phyloP scores from a whole-genome alignment of 2,888 invertebrate genomes.

The Chymomyza caudatula region DNA sequence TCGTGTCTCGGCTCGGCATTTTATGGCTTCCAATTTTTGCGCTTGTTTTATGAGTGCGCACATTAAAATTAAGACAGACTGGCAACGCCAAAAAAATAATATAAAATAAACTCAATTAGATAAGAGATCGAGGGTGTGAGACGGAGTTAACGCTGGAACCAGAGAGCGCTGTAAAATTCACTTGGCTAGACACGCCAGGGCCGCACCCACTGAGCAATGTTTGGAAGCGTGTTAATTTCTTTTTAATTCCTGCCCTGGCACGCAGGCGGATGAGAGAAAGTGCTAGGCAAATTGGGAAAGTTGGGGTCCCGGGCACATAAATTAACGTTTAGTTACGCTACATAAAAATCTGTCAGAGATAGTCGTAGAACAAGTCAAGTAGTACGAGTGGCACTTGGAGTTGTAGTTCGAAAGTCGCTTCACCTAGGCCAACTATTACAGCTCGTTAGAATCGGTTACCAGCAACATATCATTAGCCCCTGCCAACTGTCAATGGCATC shows the following conservation, averaged over 20 bases:
- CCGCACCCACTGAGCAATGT: conserved; percentile 22
- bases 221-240: conserved; percentile 66
- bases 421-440: too few species aligned
- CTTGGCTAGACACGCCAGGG: conserved; percentile 52
- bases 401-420: neutral
- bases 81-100: conserved; percentile 13
- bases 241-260: conserved; percentile 55
- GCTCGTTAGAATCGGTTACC: neutral
- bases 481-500: conserved; percentile 62
- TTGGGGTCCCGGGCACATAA: conserved; percentile 39
- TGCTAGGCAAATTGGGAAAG: conserved; percentile 33
- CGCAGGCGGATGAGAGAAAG: conserved; percentile 8
- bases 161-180: conserved; percentile 52
- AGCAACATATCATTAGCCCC: conserved; percentile 49
- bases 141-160: neutral
- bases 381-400: conserved; percentile 22
- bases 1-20: conserved; percentile 36
- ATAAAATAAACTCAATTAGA: conserved; percentile 64
- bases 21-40: conserved; percentile 66
- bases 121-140: conserved; percentile 33
- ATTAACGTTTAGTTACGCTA: conserved; percentile 68
- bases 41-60: conserved; percentile 59
- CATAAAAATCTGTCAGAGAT: conserved; percentile 54
- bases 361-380: conserved; percentile 13
- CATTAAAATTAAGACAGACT: conserved; percentile 63